Evolutionary conservation across 2,113 vertebrate genomes (phyloP), one percentile per base, ranked within the genome.

Genomic region (Alligator mississippiensis): DNA sequence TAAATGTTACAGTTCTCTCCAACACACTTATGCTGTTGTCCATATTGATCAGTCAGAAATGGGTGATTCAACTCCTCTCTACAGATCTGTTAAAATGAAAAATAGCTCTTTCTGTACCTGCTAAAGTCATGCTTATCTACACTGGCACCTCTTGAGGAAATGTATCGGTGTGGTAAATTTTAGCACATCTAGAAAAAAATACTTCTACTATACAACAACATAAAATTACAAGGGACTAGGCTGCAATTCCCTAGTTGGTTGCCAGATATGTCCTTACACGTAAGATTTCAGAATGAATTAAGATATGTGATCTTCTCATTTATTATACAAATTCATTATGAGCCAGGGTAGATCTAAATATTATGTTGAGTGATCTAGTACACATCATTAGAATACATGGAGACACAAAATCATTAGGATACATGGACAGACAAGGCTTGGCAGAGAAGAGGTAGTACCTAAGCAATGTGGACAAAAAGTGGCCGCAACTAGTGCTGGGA

Each of bases 401-500:
- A 54, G 54, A 93, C 68, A 90, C 17, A 30, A 5, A 34, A 47
- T 47, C 47, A 47, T 47, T 47, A 47, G 47, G 47, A 47, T 47
- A 47, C 47, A 47, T 47, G 47, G 47, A 47, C 47, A 47, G 47
- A 47, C 7, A 9, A 47, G 47, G 47, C 47, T 47, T 47, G 47
- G 47, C 47, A 47, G 8, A 47, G 9, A 47, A 47, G 47, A 47
- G 47, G 47, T 47, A 47, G 47, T 47, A 47, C 47, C 47, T 47
- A 47, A 47, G 47, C 89, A 95, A 96, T 92, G 89, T 77, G 91
- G 86, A 75, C 88, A 70, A 64, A 89, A 96, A 92, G 90, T 89
- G 88, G 94, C 81, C 28, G 93, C 77, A 92, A 90, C 84, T 95
- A 47, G 47, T 88, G 85, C 88, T 62, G 94, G 95, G 90, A 95